A percentile compares a stretch with the other conserved stretches of the same genome.
phyloP scores from a whole-genome alignment of 1,140 invertebrate genomes.

The Oscheius sp. region DNA sequence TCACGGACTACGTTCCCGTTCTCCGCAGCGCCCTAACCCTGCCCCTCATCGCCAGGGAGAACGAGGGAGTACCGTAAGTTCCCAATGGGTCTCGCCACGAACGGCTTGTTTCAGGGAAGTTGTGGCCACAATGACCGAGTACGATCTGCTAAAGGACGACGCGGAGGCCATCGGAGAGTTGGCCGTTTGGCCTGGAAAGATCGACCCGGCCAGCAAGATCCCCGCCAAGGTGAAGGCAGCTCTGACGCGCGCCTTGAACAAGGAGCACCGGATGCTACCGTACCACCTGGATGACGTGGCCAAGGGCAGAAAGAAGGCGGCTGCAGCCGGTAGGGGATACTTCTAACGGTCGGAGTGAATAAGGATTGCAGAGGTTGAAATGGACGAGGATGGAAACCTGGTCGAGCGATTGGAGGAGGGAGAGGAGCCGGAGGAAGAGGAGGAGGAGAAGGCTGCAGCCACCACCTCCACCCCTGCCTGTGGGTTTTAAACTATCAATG shows the following conservation, averaged over 20 bases:
- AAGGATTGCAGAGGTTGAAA: constrained; percentile 26
- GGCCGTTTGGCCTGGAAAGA: constrained; percentile 69
- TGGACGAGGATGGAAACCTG: constrained; percentile 31
- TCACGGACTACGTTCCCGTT: constrained; percentile 74
- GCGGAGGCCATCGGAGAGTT: constrained; percentile 81
- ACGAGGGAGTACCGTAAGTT: constrained; percentile 67
- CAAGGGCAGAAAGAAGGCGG: constrained; percentile 57
- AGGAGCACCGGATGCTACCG: constrained; percentile 72
- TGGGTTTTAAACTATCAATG: too few relatives aligned
- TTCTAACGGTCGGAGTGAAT: neutral
- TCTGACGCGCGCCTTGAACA: constrained; percentile 87
- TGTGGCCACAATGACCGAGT: constrained; percentile 74
- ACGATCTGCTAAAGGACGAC: constrained; percentile 84
- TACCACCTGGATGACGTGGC: constrained; percentile 69
- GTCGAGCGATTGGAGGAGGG: constrained; percentile 31
- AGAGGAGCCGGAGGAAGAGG: constrained; percentile 17
- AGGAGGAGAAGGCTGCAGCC: constrained; percentile 1
- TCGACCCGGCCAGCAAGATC: constrained; percentile 30
- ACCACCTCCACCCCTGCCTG: too few relatives aligned
- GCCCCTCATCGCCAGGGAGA: constrained; percentile 72
- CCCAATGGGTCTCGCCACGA: neutral
- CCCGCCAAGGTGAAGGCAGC: constrained; percentile 74
- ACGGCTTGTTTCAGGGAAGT: constrained; percentile 67
- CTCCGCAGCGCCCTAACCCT: constrained; percentile 72
- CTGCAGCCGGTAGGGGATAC: neutral